phyloP scores from a whole-genome alignment of 2,113 vertebrate genomes.

The Pipra filicauda region DNA sequence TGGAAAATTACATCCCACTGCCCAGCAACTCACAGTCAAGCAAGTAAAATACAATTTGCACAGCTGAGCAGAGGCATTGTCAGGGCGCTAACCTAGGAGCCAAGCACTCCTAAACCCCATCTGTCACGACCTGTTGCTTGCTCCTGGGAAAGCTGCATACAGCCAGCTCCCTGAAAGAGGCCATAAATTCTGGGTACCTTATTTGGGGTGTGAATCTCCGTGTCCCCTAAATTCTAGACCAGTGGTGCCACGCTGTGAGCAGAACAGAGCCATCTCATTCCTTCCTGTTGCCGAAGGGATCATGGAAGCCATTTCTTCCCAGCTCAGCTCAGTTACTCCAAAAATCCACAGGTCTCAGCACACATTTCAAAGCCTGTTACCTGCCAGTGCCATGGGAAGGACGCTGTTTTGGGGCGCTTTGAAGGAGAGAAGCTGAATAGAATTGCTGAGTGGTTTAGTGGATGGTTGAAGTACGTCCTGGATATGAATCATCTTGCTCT shows the following conservation, averaged over 20 bases:
- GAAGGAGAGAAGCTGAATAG: not conserved
- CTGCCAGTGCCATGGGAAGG: not conserved
- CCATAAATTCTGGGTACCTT: not conserved
- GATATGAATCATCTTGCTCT: constrained; percentile 56
- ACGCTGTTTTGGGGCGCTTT: not conserved
- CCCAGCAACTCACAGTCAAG: constrained; percentile 42
- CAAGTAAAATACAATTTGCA: constrained; percentile 56
- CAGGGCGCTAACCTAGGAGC: not conserved
- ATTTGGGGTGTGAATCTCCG: not conserved
- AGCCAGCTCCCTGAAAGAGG: not conserved
- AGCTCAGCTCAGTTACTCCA: not conserved
- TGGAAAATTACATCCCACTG: constrained; percentile 54
- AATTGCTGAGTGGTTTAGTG: not conserved
- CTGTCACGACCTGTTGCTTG: not conserved
- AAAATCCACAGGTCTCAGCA: not conserved
- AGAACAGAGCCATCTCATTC: not conserved
- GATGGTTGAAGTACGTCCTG: constrained; percentile 10
- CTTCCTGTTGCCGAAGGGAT: not conserved
- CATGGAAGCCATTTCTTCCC: not conserved
- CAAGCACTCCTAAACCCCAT: constrained; percentile 5
- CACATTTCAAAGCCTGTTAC: not conserved
- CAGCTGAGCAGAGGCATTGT: constrained; percentile 45
- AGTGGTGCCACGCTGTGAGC: not conserved
- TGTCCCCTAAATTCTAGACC: not conserved
- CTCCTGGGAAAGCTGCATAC: not conserved